Base-by-base conservation (phyloP, 2,888 invertebrate species). In the Bellardia bayeri region DNA sequence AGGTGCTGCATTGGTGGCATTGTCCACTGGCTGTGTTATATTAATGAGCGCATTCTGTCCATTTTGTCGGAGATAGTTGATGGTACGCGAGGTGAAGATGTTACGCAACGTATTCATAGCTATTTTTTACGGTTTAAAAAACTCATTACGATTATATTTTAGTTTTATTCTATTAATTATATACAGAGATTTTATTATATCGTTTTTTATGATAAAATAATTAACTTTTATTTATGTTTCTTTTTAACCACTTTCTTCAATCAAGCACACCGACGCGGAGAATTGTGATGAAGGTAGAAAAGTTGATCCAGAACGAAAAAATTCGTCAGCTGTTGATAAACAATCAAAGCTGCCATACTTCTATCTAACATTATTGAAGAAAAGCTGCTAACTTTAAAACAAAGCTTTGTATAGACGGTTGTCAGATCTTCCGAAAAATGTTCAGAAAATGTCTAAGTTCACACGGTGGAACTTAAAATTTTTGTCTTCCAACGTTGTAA, bases 41-140 rank as follows among this genome's bases (percentile, higher is more conserved):
- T 92, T 92, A 66, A 92, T 89, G 74, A 92, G 90, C n/a, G 92
- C 92, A 79, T 92, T 92, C 69, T 92, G 92, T 78, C 92, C 92
- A 91, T 92, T 91, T 78, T 92, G 92, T 23, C 92, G 91, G 51
- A 92, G 88, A 75, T 90, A 90, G 87, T 90, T 91, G 45, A 92
- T 85, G 7, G 92, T 91, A 61, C 92, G 91, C 82, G 84, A 82
- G 16, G 90, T 90, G 42, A 92, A 92, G 80, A 92, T 90, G 89
- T 92, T 92, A 90, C 92, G 92, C 91, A 92, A 92, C 87, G 90
- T 90, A 83, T 92, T 91, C 92, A 92, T 92, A 9, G 16, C 66
- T 71, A 63, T 71, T 23, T 23, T 69, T 69, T 23, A 61, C 30
- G 56, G 9, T 90, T 90, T 90, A 90, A 87, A 90, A 88, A 86